Evolutionary conservation across 1,140 invertebrate species (phyloP), one percentile per base, ranked within the genome.

Genomic region (Aradophagus sp.): DNA sequence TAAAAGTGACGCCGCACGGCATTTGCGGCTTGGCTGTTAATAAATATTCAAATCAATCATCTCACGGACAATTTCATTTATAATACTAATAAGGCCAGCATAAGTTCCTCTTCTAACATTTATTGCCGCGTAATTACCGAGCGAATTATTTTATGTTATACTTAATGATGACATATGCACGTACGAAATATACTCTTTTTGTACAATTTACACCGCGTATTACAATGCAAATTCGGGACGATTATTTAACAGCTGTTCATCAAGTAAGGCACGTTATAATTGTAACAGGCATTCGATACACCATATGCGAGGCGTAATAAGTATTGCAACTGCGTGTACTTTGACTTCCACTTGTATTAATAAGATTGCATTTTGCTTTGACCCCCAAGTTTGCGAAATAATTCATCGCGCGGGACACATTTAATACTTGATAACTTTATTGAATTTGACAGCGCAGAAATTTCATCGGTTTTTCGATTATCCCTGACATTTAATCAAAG

Each of bases 241-340:
- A 63, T 70, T 70, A 70, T 62, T 70, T 70, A 56, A 70, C 67
- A 70, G 67, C 67, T 70, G 67, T 58, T 70, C 58, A 70, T 70
- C 67, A 63, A 70, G 52, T 63, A 58, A 70, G 52, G 59, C 32
- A 53, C 47, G 59, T 63, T 70, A 65, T 71, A 71, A 71, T 71
- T 71, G 67, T 65, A 71, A 52, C 45, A 71, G 67, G 67, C 67
- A 71, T 65, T 71, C 56, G 59, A 71, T 71, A 71, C 53, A 71
- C 67, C 67, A 71, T 71, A 71, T 71, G 67, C 36, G 31, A 19
- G 6, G 39, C 44, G 50, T 29, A 63, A 63, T 70, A 44, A 56
- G 52, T 58, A 45, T 50, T 32, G 52, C 52, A 6, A 36, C 26
- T 52, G 26, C 26, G 27, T 36, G 23, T 47, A 58, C 42, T 70